These are phyloP conservation scores for Acropora tenuis DNA, from an alignment of 64 coral and sea anemone genomes.

Conservation along the genomic window DNA sequence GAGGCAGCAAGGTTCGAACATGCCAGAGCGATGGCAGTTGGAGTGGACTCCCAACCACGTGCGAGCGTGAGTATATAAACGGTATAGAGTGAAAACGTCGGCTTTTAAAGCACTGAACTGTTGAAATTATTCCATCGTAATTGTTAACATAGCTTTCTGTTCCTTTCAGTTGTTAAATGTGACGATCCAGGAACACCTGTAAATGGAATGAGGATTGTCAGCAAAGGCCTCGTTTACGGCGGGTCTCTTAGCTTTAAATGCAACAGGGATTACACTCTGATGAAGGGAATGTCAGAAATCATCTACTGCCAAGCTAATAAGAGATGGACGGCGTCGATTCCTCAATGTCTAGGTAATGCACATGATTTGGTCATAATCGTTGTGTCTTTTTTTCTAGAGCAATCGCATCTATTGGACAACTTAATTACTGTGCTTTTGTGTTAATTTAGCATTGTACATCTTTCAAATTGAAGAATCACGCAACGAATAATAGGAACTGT, in stretches of 20 bases:
- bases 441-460: too few species aligned
- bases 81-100: too few species aligned
- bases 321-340: background rate
- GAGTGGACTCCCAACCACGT: conserved; percentile 38
- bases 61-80: conserved; percentile 51
- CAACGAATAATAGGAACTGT: too few species aligned
- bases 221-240: conserved; percentile 31
- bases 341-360: background rate
- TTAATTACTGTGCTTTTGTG: too few species aligned
- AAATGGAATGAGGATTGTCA: background rate
- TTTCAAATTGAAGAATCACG: too few species aligned
- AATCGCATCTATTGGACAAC: too few species aligned
- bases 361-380: background rate
- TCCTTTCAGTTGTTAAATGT: conserved; percentile 37
- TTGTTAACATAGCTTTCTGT: background rate
- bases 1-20: conserved; percentile 11
- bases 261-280: conserved; percentile 33
- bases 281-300: background rate
- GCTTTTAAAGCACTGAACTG: too few species aligned
- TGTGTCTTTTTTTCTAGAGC: too few species aligned
- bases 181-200: conserved; percentile 5
- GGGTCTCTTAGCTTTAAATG: conserved; percentile 49
- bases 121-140: background rate
- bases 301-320: conserved; percentile 28
- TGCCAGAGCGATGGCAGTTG: conserved; percentile 52